Evolutionary conservation across 1,140 invertebrate genomes (phyloP).

Genomic region (Diachasmimorpha longicaudata): DNA sequence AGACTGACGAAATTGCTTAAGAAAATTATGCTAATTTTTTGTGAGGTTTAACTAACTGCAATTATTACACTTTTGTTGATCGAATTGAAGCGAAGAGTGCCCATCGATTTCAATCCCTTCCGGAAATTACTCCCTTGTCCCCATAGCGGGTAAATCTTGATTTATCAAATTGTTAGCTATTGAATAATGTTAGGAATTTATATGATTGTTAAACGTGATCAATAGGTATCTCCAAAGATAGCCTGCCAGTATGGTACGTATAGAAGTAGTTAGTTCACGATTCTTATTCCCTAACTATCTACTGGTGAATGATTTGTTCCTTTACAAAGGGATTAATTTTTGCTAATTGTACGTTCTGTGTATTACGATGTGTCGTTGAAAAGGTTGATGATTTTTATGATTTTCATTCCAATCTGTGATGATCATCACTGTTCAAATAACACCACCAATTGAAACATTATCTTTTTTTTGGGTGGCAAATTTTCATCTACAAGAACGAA

Average conservation of each 20-base stretch:
- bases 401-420: conserved; percentile 42
- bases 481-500: no score
- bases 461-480: no score
- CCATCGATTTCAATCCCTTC: background rate
- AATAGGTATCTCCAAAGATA: conserved; percentile 26
- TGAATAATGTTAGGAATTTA: background rate
- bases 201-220: conserved; percentile 21
- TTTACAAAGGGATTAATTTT: conserved; percentile 11
- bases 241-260: conserved; percentile 32
- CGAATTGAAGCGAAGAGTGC: background rate
- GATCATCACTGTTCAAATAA: conserved; percentile 14
- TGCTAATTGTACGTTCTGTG: conserved; percentile 30
- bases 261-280: background rate
- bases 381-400: conserved; percentile 38
- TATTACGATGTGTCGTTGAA: conserved; percentile 11
- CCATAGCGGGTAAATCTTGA: no score
- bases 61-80: background rate
- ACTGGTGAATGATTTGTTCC: conserved; percentile 37
- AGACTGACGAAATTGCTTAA: conserved; percentile 11
- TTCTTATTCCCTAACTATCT: conserved; percentile 22
- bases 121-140: no score
- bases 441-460: background rate
- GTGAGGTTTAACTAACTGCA: background rate
- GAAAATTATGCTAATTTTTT: background rate
- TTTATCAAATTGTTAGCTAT: background rate